phyloP scores from a whole-genome alignment of 1,140 invertebrate species.

The Dysdera silvatica region DNA sequence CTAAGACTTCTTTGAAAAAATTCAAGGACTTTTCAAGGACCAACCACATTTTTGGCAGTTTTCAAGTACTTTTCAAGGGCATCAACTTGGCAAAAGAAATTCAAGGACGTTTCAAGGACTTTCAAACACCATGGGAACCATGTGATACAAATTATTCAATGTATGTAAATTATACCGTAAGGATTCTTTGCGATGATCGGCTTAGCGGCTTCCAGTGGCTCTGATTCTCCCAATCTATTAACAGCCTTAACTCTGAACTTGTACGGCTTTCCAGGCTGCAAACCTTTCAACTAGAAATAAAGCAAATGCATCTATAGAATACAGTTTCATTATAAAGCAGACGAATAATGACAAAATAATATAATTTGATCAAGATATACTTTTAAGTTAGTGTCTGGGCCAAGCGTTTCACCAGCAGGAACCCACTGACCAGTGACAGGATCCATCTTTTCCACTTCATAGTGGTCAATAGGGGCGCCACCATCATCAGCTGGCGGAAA shows the following conservation, averaged over 20 bases:
- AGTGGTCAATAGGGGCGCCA: slow-evolving; percentile 81
- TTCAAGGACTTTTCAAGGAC: no score
- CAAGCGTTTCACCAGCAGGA: slow-evolving; percentile 71
- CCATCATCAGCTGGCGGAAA: slow-evolving; percentile 78
- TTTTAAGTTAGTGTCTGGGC: slow-evolving; percentile 48
- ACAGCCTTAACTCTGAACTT: slow-evolving; percentile 92
- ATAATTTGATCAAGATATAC: slow-evolving; percentile 28
- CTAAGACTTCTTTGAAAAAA: no score
- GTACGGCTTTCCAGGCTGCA: slow-evolving; percentile 86
- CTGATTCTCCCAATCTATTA: slow-evolving; percentile 91
- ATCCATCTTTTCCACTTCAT: slow-evolving; percentile 85
- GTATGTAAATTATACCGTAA: slow-evolving; percentile 58
- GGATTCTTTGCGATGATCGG: slow-evolving; percentile 95
- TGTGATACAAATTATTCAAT: no score
- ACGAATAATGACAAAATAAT: no score
- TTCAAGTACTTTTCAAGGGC: no score
- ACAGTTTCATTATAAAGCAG: no score
- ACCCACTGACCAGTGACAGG: slow-evolving; percentile 56
- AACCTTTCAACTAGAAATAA: slow-evolving; percentile 50
- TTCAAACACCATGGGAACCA: no score
- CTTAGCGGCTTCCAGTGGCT: slow-evolving; percentile 78
- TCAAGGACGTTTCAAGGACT: no score
- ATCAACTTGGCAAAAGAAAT: no score
- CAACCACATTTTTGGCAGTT: no score
- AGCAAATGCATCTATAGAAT: no score